Percentiles rank a stretch among this genome's conserved stretches.
phyloP scores from a whole-genome alignment of 2,113 vertebrate genomes.

The Rostratula benghalensis region DNA sequence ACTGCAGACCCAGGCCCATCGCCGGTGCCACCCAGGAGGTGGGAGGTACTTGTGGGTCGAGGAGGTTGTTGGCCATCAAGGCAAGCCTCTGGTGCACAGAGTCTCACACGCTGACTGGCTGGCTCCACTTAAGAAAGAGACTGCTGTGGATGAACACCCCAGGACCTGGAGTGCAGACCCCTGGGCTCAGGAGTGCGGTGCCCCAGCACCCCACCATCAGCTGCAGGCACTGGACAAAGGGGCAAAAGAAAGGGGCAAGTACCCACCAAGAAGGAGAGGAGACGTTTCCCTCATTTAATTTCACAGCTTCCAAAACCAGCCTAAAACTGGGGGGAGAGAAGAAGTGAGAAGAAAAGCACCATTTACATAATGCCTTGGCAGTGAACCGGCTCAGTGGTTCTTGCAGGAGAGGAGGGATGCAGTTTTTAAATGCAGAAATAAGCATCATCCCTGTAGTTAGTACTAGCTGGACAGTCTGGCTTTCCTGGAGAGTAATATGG shows the following conservation, averaged over 20 bases:
- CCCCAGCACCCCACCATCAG: not conserved
- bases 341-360: not conserved
- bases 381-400: not conserved
- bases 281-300: not conserved
- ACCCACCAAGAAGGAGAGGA: not conserved
- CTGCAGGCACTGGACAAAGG: not conserved
- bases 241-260: not conserved
- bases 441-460: not conserved
- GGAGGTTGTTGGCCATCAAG: not conserved
- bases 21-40: not conserved
- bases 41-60: accelerated
- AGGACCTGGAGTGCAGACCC: not conserved
- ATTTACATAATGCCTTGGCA: conserved; percentile 31
- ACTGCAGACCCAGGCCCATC: accelerated
- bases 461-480: not conserved
- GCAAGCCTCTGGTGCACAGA: not conserved
- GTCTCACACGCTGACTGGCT: accelerated
- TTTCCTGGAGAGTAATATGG: not conserved
- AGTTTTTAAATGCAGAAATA: conserved; percentile 4
- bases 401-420: not conserved
- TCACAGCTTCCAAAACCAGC: not conserved
- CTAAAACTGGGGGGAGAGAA: not conserved
- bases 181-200: not conserved
- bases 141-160: not conserved
- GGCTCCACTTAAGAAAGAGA: not conserved